Conservation (phyloP, 2,797 vertebrate genomes). For the Pogoniulus pusillus region DNA sequence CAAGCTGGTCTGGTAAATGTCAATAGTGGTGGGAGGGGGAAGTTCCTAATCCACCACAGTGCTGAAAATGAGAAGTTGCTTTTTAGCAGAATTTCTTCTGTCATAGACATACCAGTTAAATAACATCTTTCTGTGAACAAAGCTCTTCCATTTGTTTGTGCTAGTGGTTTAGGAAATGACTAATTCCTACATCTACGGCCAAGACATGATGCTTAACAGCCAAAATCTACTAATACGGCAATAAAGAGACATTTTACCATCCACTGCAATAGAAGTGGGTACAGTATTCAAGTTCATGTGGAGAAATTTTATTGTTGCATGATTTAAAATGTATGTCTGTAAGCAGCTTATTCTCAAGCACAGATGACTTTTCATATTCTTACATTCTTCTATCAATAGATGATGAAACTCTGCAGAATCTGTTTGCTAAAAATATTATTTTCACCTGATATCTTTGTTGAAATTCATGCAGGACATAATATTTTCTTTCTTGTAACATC, state of each 20-base stretch:
- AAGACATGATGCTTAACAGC: background rate
- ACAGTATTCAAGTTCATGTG: too few species aligned
- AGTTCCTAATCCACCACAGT: too few species aligned
- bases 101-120: background rate
- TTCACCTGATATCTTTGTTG: background rate
- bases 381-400: background rate
- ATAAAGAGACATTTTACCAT: too few species aligned
- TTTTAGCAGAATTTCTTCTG: background rate
- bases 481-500: background rate
- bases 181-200: background rate
- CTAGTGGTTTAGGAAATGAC: background rate
- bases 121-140: background rate
- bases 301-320: too few species aligned
- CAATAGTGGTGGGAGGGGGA: too few species aligned
- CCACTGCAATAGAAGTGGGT: too few species aligned
- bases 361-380: background rate
- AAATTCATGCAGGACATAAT: background rate
- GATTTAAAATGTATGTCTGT: background rate
- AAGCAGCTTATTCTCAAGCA: background rate
- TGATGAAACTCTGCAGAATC: background rate
- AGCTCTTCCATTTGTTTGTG: background rate
- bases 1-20: too few species aligned
- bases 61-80: background rate
- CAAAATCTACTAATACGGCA: too few species aligned
- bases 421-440: background rate